Conservation (phyloP, 1,140 invertebrate genomes). For the Mercenaria mercenaria region DNA sequence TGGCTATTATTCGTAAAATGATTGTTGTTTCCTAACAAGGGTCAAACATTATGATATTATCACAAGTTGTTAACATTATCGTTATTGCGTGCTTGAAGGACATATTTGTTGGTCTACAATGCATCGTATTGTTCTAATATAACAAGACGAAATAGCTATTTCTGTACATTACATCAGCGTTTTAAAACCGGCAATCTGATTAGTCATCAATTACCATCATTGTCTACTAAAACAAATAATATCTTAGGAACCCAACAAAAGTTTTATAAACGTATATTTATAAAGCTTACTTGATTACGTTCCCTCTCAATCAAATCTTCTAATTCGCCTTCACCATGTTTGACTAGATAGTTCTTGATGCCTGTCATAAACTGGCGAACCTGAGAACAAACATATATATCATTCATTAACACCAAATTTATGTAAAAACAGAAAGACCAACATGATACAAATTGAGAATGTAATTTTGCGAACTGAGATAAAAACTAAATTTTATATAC, state of each 20-base stretch:
- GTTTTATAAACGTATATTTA: too few relatives aligned
- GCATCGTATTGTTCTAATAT: not conserved
- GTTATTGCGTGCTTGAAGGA: not conserved
- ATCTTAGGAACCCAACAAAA: too few relatives aligned
- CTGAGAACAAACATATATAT: conserved; percentile 69
- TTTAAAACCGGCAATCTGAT: not conserved
- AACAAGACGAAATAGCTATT: not conserved
- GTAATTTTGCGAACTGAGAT: too few relatives aligned
- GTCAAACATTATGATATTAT: conserved; percentile 1
- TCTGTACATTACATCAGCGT: not conserved
- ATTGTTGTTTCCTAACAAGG: conserved; percentile 4
- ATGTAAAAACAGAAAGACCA: too few relatives aligned
- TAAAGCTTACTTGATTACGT: conserved; percentile 89
- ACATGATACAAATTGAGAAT: too few relatives aligned
- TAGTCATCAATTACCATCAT: too few relatives aligned
- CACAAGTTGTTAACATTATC: not conserved
- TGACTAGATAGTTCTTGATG: conserved; percentile 98
- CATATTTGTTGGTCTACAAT: not conserved
- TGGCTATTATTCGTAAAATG: conserved; percentile 11
- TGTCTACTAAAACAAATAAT: too few relatives aligned
- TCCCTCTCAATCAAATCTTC: conserved; percentile 96
- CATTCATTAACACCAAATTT: too few relatives aligned
- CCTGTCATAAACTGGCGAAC: conserved; percentile 98
- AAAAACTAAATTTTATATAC: too few relatives aligned
- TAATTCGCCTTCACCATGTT: conserved; percentile 96